These are phyloP conservation scores for Cecidostiba fungosa DNA, from an alignment of 2,888 invertebrate species.

Conservation along the genomic window DNA sequence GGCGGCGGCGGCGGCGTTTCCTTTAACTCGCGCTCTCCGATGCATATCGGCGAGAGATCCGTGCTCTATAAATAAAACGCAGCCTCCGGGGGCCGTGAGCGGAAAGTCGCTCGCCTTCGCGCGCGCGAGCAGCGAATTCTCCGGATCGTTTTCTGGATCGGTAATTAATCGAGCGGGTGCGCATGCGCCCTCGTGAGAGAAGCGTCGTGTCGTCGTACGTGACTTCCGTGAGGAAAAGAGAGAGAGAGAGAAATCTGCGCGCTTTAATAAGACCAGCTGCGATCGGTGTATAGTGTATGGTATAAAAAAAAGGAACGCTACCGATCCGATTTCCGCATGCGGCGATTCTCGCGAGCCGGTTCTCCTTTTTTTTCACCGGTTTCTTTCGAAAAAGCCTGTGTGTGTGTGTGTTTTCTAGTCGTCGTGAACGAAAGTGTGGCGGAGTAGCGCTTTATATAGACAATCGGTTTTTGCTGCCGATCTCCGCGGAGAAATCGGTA, in stretches of 20 bases:
- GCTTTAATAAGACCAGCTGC: background rate
- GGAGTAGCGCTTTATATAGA: background rate
- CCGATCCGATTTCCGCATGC: constrained; percentile 6
- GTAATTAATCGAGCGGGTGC: constrained; percentile 65
- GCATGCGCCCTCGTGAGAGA: constrained; percentile 37
- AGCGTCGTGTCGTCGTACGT: background rate
- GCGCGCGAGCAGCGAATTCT: constrained; percentile 71
- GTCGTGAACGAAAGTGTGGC: background rate
- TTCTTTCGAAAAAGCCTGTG: background rate
- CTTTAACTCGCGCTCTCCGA: constrained; percentile 21
- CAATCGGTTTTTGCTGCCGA: background rate
- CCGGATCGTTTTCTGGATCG: constrained; percentile 74
- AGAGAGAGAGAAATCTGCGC: constrained; percentile 14
- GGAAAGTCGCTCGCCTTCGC: constrained; percentile 78
- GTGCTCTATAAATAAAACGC: constrained; percentile 76
- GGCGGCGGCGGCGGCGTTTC: constrained; percentile 1
- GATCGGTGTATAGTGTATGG: background rate
- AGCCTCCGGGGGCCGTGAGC: constrained; percentile 75
- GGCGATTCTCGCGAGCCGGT: background rate
- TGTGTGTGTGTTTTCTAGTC: background rate
- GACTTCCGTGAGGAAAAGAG: constrained; percentile 28
- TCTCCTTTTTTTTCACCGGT: background rate
- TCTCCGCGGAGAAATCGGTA: background rate
- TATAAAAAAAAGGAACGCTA: background rate
- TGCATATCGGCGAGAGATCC: constrained; percentile 38